Percentiles rank a stretch among this genome's conserved stretches.
These are phyloP conservation scores for Apodemia duryi DNA, from an alignment of 2,888 invertebrate genomes.

Conservation along the genomic window DNA sequence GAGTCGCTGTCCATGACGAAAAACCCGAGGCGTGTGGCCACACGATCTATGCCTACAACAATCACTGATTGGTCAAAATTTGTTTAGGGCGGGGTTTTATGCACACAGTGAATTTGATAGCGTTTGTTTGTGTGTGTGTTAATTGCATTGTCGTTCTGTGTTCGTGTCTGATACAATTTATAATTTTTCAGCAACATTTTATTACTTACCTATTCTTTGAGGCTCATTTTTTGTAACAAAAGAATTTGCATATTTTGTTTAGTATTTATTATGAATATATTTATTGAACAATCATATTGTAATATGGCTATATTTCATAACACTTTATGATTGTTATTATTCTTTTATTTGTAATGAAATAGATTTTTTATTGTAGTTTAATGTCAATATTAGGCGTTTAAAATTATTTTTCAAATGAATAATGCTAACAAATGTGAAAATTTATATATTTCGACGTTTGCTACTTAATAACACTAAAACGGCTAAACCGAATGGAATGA, in stretches of 20 bases:
- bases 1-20: constrained; percentile 77
- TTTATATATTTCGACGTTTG: no score
- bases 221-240: constrained; percentile 13
- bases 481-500: no score
- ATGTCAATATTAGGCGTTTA: no score
- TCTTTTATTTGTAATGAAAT: neutral
- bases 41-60: constrained; percentile 69
- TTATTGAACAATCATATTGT: neutral
- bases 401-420: no score
- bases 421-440: no score
- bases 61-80: constrained; percentile 66
- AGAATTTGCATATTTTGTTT: constrained; percentile 19
- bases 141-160: constrained; percentile 71
- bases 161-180: constrained; percentile 62
- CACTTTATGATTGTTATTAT: neutral
- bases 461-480: no score
- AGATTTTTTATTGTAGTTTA: no score
- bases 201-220: constrained; percentile 35
- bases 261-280: constrained; percentile 2
- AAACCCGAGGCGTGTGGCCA: constrained; percentile 75
- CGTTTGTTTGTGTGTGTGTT: constrained; percentile 63
- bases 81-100: constrained; percentile 66
- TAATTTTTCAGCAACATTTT: constrained; percentile 52
- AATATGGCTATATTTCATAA: neutral
- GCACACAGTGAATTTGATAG: constrained; percentile 61